Base-by-base conservation (phyloP, 2,797 vertebrate genomes). In the Odontamblyopus rebecca region DNA sequence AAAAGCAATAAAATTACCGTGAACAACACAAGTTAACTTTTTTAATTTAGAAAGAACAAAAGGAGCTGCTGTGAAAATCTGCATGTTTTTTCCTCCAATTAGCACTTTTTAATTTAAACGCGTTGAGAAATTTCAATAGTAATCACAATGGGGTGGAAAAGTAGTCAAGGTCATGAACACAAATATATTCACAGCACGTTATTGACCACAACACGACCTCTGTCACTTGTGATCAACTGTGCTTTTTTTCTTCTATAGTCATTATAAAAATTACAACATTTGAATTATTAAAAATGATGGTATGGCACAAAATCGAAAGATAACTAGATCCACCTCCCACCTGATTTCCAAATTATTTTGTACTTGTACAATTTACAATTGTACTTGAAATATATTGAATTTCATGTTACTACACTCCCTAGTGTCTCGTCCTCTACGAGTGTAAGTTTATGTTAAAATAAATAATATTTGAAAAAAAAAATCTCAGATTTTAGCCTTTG, bases 21-120 rank as follows among this genome's bases (percentile, higher is more conserved):
- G 26, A 29, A 51, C 63, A 65, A 50, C 50, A 50, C 41, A 50
- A 41, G 32, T n/a, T 8, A 64, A 51, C 26, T 26, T 57, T 66
- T 66, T 63, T 63, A 23, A 63, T 41, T 63, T 50, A 29, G 15
- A 48, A 65, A 48, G 38, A 27, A 27, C 62, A 18, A 26, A 65
- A 65, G n/a, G 8, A 27, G 38, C n/a, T 9, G 44, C 44, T 48
- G 12, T 44, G 4, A 4, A 4, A 29, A 50, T 29, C 27, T 51
- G 19, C 6, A 35, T 29, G 8, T 38, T 38, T 35, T 38, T 38
- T 38, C 15, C 64, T 53, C 44, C 23, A 50, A 65, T 67, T 53
- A 51, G 29, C 18, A 32, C 65, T 32, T 53, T 67, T 67, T 53
- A 18, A 53, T 53, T 65, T 29, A 11, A 19, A 67, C 11, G 4